Base-by-base conservation (phyloP, 2,888 invertebrate species). In the Drosophila recens region DNA sequence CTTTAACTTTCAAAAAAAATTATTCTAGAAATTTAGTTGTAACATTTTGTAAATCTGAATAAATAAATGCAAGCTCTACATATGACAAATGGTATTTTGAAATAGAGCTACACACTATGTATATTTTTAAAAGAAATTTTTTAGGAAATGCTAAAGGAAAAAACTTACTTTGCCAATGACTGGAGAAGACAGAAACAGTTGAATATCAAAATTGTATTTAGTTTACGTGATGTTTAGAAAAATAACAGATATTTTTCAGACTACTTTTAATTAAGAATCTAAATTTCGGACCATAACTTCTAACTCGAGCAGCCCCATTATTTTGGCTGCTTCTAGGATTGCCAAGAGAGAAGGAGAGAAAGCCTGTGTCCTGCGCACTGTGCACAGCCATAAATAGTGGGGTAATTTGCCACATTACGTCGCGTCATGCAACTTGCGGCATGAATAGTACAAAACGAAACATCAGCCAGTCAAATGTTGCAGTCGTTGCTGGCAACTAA, bases 401-500 rank as follows among this genome's bases (percentile, higher is more conserved):
- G 33, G 52, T 59, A 27, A 42, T 54, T 64, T 36, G 20, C 36
- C 27, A 40, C 8, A 34, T 33, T 49, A 34, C 36, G 15, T 42
- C 17, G 17, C 20, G 17, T 45, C 23, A 33, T 30, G 36, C 46
- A 56, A 58, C 30, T 49, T 34, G 30, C 33, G 33, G 49, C 23
- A 27, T 62, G 57, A 36, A 66, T 74, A 27, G 27, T 27, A 88
- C 86, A 88, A 88, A 88, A 83, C 34, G 36, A 40, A 54, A 30
- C 38, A 30, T 20, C 53, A 33, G 56, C 23, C 59, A 46, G 46
- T 15, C 42, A 54, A 69, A 63, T 45, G 72, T 54, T 66, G 67
- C 89, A 91, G 90, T 91, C 81, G 80, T 80, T 76, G 79, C 79
- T 84, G 74, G 82, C 70, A 79, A 75, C 75, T 80, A 46, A 59